These are phyloP conservation scores for Cyrtodaria siliqua DNA, from an alignment of 2,888 invertebrate species.

Conservation along the genomic window DNA sequence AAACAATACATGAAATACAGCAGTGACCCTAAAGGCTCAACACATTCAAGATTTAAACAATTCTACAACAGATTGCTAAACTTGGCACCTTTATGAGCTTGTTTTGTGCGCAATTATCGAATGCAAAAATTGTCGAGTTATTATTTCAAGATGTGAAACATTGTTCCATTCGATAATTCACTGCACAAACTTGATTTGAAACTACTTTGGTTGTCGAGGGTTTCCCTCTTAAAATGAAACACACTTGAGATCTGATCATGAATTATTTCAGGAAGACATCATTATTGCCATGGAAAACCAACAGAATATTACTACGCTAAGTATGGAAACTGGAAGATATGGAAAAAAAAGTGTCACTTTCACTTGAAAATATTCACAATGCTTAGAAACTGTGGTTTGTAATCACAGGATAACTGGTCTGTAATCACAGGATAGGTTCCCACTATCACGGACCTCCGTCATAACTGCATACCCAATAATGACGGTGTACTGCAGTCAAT, in stretches of 20 bases:
- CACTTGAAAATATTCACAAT: neutral
- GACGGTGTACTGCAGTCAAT: neutral
- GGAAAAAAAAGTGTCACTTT: conserved; percentile 4
- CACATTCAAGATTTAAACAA: too few relatives aligned
- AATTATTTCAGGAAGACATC: conserved; percentile 25
- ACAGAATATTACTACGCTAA: neutral
- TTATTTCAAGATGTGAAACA: too few relatives aligned
- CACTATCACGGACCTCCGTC: too few relatives aligned
- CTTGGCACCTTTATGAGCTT: conserved; percentile 27
- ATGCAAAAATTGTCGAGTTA: neutral
- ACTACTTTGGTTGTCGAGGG: neutral
- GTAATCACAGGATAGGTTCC: too few relatives aligned
- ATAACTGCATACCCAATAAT: too few relatives aligned
- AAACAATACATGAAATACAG: too few relatives aligned
- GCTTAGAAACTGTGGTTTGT: too few relatives aligned
- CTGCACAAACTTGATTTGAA: neutral
- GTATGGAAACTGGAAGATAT: conserved; percentile 14
- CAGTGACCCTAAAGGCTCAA: neutral
- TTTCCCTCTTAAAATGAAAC: neutral
- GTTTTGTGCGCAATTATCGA: neutral
- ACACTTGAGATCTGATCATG: conserved; percentile 39
- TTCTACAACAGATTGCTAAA: neutral
- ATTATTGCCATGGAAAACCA: conserved; percentile 43
- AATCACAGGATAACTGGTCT: too few relatives aligned
- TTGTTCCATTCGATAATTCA: too few relatives aligned